Base-by-base conservation (phyloP, 2,888 invertebrate genomes). In the Andrena bicolor region DNA sequence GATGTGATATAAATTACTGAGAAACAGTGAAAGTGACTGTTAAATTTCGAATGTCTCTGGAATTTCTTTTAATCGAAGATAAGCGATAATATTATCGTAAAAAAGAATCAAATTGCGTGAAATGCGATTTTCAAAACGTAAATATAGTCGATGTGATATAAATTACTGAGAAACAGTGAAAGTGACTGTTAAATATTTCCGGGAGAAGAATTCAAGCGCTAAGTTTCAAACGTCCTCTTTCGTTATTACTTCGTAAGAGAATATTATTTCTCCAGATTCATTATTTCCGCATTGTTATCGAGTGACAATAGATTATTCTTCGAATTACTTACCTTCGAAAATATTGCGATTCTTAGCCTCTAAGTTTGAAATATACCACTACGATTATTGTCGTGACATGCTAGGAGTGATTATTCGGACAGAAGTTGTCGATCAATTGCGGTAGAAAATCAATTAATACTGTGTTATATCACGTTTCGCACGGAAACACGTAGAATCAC, bases 271-370 rank as follows among this genome's bases (percentile, higher is more conserved):
- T 23, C 5, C 58, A 2, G 10, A 60, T 51, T 26, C 16, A 69
- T 69, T 68, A 10, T 32, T 64, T 13, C 49, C 6, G 20, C 23
- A 32, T 53, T 48, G 63, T 8, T 23, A 16, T 13, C 8, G 1
- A 32, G 35, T 61, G 49, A 49, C 7, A 35, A 64, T 20, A 28
- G 41, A 80, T 66, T 16, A 53, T 49, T 32, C 20, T 32, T 3
- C 4, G 63, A 61, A 13, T 73, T 80, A 82, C 65, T 69, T 80
- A 82, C 65, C 72, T 80, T 76, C 8, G n/a, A 2, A 32, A n/a
- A 56, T 66, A 10, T 30, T 41, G 51, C 53, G 20, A 70, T 51
- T 26, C 28, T 72, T 71, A 60, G 2, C 20, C 51, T 20, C 10
- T 10, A 56, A 23, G 10, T 61, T 30, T 32, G 6, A 58, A 60